These are phyloP conservation scores for Sepiola atlantica DNA, from an alignment of 2,888 invertebrate genomes.

Conservation along the genomic window DNA sequence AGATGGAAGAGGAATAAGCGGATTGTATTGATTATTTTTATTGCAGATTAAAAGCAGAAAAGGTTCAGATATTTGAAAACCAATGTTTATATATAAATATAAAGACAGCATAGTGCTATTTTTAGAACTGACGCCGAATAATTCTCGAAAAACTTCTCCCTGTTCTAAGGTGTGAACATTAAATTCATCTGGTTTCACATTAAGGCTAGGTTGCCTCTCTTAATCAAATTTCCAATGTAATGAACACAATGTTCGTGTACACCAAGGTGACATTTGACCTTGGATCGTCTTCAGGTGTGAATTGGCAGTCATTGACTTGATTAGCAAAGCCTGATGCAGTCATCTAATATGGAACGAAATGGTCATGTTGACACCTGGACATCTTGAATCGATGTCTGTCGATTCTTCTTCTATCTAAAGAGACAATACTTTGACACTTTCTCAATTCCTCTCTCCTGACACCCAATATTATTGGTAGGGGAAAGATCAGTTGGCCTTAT, in stretches of 20 bases:
- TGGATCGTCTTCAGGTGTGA: not conserved
- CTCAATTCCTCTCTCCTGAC: not conserved
- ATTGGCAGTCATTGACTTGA: slow-evolving; percentile 15
- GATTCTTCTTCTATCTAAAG: not conserved
- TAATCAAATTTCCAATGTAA: not conserved
- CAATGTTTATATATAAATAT: not conserved
- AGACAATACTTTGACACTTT: slow-evolving; percentile 15
- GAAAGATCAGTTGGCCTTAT: slow-evolving; percentile 4
- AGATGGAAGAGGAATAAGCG: too few species aligned
- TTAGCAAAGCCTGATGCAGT: slow-evolving; percentile 19
- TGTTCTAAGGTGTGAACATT: not conserved
- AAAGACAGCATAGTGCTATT: not conserved
- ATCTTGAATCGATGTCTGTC: slow-evolving; percentile 19
- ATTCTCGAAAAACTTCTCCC: not conserved
- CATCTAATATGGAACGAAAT: slow-evolving; percentile 5
- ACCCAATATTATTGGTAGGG: not conserved
- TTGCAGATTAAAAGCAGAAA: too few species aligned
- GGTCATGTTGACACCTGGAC: slow-evolving; percentile 22
- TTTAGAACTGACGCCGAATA: not conserved
- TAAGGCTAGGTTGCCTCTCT: not conserved
- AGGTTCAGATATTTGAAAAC: not conserved
- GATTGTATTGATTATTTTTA: too few species aligned
- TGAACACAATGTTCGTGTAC: not conserved
- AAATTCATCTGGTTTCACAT: not conserved
- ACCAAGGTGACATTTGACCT: slow-evolving; percentile 20